Base-by-base conservation (phyloP, 2,113 vertebrate genomes). In the Nanorana parkeri region DNA sequence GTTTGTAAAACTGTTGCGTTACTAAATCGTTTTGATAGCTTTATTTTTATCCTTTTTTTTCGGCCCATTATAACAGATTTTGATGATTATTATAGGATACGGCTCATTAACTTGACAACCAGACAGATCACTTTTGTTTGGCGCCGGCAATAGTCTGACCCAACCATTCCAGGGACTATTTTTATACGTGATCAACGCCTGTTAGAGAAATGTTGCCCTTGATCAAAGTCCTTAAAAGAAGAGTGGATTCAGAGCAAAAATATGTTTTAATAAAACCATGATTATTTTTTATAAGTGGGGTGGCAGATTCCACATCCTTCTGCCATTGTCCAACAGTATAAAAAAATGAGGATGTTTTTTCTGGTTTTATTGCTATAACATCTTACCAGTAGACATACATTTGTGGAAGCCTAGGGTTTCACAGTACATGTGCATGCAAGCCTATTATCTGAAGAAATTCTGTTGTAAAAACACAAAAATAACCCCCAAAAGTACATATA, bases 41-140 rank as follows among this genome's bases (percentile, higher is more conserved):
- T 75, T 75, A 75, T 75, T 75, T 75, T 75, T 75, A 61, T 60
- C 72, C 60, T 75, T 61, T 56, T n/a, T 75, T 63, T 75, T 61
- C 58, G 60, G 56, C 72, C 72, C 60, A 75, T 75, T 75, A 75
- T 75, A 75, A 75, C 55, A 61, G 55, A 75, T 75, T 61, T 61
- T 23, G 55, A 75, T 75, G 72, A 75, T 75, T 75, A 75, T 75
- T 75, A 61, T 56, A 61, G 15, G 29, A 21, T 61, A 61, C 56
- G 29, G 72, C 13, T 24, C 72, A 75, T 75, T 75, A 61, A 75
- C 72, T 61, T 75, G 72, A 58, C 72, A 75, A 75, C 24, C 55
- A 61, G 56, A 75, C 56, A 60, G 55, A 75, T 75, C 28, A 10
- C 28, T 61, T 41, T 61, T 24, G 36, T 58, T 75, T 75, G 72